A percentile compares a stretch with the other conserved stretches of the same genome.
phyloP scores from a whole-genome alignment of 2,888 invertebrate species.

The Pyrocoelia pectoralis region DNA sequence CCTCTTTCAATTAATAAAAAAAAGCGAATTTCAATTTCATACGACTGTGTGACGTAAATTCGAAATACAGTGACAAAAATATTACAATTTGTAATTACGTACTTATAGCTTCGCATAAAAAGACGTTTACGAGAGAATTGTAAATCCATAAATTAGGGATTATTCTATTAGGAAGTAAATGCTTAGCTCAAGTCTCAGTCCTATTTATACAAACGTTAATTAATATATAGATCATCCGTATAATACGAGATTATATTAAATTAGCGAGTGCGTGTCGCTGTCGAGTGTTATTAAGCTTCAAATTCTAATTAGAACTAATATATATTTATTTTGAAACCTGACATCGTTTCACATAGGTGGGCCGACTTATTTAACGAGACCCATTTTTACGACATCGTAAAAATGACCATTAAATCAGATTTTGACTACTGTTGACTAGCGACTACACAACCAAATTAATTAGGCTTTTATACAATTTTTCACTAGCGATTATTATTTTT shows the following conservation, averaged over 20 bases:
- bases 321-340: neutral
- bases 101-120: neutral
- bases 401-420: neutral
- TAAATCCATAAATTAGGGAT: neutral
- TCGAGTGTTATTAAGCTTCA: neutral
- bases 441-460: too few species aligned
- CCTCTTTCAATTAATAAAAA: neutral
- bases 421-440: too few species aligned
- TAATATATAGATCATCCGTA: constrained; percentile 6
- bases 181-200: neutral
- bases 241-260: constrained; percentile 5
- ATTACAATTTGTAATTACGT: too few species aligned
- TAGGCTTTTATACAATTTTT: too few species aligned
- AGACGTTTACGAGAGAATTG: neutral
- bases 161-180: neutral
- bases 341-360: neutral
- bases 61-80: too few species aligned
- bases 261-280: neutral
- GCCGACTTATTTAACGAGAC: neutral
- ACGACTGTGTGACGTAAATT: too few species aligned
- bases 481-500: too few species aligned
- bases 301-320: constrained; percentile 7
- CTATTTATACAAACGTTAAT: constrained; percentile 4
- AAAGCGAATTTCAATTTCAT: neutral
- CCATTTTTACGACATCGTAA: neutral